Evolutionary conservation across 2,888 invertebrate genomes (phyloP).

Genomic region (Eupelmus urozonus): DNA sequence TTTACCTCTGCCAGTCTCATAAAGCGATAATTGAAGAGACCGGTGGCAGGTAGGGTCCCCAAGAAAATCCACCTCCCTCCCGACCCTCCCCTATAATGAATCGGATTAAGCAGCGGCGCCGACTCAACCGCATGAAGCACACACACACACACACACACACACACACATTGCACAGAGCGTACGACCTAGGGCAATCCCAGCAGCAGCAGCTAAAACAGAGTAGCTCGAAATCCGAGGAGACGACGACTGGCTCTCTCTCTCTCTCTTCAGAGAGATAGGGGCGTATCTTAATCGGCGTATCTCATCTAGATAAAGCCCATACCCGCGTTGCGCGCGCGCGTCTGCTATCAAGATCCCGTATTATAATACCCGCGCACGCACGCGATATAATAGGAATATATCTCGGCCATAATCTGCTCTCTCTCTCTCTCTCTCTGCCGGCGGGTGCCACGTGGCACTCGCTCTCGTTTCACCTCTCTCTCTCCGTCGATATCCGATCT

Average conservation of each 20-base stretch:
- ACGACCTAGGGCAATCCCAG: too few relatives aligned
- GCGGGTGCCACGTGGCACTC: conserved; percentile 62
- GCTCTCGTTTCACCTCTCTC: conserved; percentile 4
- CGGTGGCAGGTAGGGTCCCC: conserved; percentile 1
- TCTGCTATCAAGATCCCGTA: background rate
- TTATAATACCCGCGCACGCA: conserved; percentile 21
- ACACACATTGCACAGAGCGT: background rate
- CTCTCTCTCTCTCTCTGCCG: conserved; percentile 10
- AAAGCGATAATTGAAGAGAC: conserved; percentile 42
- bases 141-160: background rate
- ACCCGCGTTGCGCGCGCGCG: conserved; percentile 12
- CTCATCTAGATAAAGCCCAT: conserved; percentile 75
- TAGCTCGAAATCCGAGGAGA: too few relatives aligned
- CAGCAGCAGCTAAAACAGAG: conserved; percentile 1
- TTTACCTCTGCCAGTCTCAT: background rate
- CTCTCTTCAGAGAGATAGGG: conserved; percentile 67
- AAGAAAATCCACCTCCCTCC: too few relatives aligned
- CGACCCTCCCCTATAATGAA: too few relatives aligned
- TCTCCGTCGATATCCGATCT: conserved; percentile 66
- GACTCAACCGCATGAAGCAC: background rate
- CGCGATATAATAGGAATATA: conserved; percentile 61
- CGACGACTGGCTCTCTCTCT: background rate
- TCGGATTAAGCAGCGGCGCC: conserved; percentile 36
- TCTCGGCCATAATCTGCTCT: conserved; percentile 66
- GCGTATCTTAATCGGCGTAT: conserved; percentile 75